Evolutionary conservation across 2,888 invertebrate species (phyloP).

Genomic region (Leptinotarsa tumamoca): DNA sequence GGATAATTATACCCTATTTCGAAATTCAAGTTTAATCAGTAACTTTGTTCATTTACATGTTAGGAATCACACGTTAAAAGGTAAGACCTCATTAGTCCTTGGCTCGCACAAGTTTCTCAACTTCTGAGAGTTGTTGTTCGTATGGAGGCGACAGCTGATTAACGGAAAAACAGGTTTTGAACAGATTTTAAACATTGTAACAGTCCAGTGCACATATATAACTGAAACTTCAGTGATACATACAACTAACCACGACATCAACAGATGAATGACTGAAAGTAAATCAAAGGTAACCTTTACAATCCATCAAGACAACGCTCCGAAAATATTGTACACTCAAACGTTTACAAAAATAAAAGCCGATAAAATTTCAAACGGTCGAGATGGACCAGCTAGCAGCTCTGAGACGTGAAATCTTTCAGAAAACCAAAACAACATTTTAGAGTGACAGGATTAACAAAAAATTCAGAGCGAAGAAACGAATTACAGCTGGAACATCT

Average conservation of each 20-base stretch:
- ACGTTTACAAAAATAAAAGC: slow-evolving; percentile 1
- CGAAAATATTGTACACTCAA: not conserved
- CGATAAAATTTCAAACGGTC: not conserved
- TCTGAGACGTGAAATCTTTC: slow-evolving; percentile 5
- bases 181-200: no score
- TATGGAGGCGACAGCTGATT: no score
- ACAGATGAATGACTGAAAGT: not conserved
- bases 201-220: no score
- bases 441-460: slow-evolving; percentile 6
- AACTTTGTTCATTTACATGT: no score
- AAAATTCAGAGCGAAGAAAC: not conserved
- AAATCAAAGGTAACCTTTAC: not conserved
- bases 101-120: no score
- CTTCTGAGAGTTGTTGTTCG: no score
- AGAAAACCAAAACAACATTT: slow-evolving; percentile 3
- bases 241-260: not conserved
- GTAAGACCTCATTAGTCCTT: no score
- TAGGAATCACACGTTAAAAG: no score
- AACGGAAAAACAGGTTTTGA: no score
- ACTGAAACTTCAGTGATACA: no score
- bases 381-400: not conserved
- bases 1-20: no score
- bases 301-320: not conserved
- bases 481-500: slow-evolving; percentile 9
- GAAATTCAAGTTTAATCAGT: no score